Conservation (phyloP, 1,140 invertebrate species). For the Schlechtendalia chinensis region DNA sequence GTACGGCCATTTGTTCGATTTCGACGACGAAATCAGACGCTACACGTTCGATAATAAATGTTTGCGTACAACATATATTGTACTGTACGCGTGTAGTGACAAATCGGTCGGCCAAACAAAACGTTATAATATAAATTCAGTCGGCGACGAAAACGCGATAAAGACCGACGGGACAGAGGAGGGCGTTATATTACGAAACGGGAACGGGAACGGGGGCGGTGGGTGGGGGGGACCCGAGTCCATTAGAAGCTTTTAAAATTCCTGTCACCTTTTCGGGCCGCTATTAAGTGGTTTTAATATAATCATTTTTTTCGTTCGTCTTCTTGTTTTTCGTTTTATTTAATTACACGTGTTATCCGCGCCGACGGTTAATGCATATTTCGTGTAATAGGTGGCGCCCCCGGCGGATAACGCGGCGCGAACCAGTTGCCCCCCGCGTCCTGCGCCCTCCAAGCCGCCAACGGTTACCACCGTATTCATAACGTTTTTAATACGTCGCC, state of each 20-base stretch:
- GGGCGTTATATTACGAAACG: background rate
- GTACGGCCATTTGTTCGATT: background rate
- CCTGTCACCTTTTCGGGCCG: slow-evolving; percentile 48
- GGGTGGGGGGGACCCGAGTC: slow-evolving; percentile 38
- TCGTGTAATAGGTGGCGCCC: slow-evolving; percentile 48
- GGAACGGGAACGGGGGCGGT: too few species aligned
- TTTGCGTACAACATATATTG: background rate
- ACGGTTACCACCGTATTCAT: too few species aligned
- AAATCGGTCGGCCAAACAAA: slow-evolving; percentile 41
- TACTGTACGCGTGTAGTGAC: slow-evolving; percentile 5
- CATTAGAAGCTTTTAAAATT: slow-evolving; percentile 50
- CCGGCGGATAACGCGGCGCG: slow-evolving; percentile 27
- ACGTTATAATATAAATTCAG: slow-evolving; percentile 43
- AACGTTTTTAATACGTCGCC: too few species aligned
- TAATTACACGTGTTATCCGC: slow-evolving; percentile 47
- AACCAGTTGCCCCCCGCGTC: slow-evolving; percentile 27
- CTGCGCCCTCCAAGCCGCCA: too few species aligned
- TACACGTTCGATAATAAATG: background rate
- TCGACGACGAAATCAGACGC: background rate
- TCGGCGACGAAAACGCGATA: slow-evolving; percentile 44
- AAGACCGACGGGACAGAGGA: slow-evolving; percentile 1
- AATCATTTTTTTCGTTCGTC: slow-evolving; percentile 18
- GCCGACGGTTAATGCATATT: slow-evolving; percentile 48
- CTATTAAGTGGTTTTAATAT: slow-evolving; percentile 49
- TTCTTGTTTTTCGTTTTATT: slow-evolving; percentile 6